A percentile compares a stretch with the other conserved stretches of the same genome.
These are phyloP conservation scores for Nemurella pictetii DNA, from an alignment of 2,888 invertebrate genomes.

Conservation along the genomic window DNA sequence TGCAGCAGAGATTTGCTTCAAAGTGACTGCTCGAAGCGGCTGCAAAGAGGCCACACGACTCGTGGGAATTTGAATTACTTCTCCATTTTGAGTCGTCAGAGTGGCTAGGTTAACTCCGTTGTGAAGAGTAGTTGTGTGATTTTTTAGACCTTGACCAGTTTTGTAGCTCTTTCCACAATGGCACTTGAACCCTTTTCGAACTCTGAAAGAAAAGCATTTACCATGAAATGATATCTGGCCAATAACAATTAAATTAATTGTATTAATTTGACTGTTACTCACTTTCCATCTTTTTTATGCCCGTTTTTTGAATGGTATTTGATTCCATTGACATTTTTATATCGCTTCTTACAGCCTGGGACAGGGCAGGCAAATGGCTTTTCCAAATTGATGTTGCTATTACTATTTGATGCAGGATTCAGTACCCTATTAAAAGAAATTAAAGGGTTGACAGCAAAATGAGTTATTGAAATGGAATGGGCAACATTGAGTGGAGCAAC, in stretches of 20 bases:
- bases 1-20: constrained; percentile 45
- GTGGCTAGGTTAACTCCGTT: constrained; percentile 48
- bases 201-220: constrained; percentile 56
- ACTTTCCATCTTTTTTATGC: constrained; percentile 83
- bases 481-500: constrained; percentile 14
- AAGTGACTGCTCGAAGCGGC: constrained; percentile 46
- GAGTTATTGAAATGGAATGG: background rate
- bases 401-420: constrained; percentile 41
- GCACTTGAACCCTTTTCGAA: constrained; percentile 79
- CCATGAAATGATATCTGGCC: background rate
- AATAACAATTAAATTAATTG: constrained; percentile 13
- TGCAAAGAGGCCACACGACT: constrained; percentile 44
- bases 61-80: constrained; percentile 46
- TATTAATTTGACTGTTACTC: constrained; percentile 50
- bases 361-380: constrained; percentile 85
- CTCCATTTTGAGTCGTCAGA: constrained; percentile 45
- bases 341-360: constrained; percentile 83
- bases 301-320: constrained; percentile 88
- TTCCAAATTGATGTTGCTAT: constrained; percentile 49
- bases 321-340: constrained; percentile 87
- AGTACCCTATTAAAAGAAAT: constrained; percentile 44
- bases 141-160: constrained; percentile 76
- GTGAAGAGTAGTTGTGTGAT: constrained; percentile 62
- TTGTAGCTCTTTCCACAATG: constrained; percentile 86
- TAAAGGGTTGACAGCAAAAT: background rate